A percentile compares a stretch with the other conserved stretches of the same genome.
These are phyloP conservation scores for Brachionus paranguensis DNA, from an alignment of 1,140 invertebrate genomes.

Conservation along the genomic window DNA sequence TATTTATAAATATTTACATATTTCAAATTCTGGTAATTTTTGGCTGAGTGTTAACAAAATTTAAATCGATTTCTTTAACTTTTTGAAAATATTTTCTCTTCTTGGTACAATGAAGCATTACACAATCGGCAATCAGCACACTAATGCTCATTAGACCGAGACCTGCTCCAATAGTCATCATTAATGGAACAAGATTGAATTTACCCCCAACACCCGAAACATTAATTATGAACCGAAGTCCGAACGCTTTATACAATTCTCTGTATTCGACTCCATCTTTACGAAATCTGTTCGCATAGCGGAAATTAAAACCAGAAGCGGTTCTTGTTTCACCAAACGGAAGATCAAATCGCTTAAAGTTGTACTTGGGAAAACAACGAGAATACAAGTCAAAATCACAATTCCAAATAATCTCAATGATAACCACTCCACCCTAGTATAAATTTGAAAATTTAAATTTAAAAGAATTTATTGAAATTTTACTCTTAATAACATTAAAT, in stretches of 20 bases:
- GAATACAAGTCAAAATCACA: constrained; percentile 58
- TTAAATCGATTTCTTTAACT: constrained; percentile 35
- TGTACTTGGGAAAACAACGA: constrained; percentile 58
- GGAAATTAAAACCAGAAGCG: constrained; percentile 58
- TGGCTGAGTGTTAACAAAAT: not conserved
- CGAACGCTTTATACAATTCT: constrained; percentile 50
- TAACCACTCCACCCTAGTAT: constrained; percentile 58
- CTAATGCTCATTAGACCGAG: constrained; percentile 42
- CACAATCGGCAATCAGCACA: constrained; percentile 33
- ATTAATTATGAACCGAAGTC: constrained; percentile 41
- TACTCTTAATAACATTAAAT: constrained; percentile 16
- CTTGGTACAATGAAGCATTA: constrained; percentile 38
- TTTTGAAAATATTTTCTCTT: constrained; percentile 36
- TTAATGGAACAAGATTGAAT: constrained; percentile 41
- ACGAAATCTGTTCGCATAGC: constrained; percentile 55
- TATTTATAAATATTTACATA: not conserved
- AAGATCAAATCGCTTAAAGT: constrained; percentile 53
- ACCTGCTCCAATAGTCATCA: constrained; percentile 42
- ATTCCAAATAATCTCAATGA: constrained; percentile 58
- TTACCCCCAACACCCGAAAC: constrained; percentile 41
- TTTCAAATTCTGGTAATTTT: not conserved
- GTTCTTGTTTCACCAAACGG: constrained; percentile 45
- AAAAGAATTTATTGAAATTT: not conserved
- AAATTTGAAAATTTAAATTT: constrained; percentile 41
- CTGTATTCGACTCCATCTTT: constrained; percentile 50